A percentile compares a stretch with the other conserved stretches of the same genome.
Conservation (phyloP, 2,888 invertebrate genomes). For the Pediacus dermestoides region DNA sequence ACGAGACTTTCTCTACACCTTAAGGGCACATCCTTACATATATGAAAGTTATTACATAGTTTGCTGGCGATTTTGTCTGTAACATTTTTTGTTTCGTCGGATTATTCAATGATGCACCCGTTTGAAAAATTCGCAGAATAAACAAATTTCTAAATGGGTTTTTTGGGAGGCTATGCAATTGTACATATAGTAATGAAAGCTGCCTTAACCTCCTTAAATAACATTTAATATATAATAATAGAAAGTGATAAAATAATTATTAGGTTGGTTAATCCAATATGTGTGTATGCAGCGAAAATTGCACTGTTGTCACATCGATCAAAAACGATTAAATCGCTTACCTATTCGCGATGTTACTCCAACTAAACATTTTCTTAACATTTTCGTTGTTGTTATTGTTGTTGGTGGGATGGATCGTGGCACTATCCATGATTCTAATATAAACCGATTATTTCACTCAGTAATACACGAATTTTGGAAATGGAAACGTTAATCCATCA, state of each 20-base stretch:
- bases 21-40: constrained; percentile 5
- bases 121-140: not conserved
- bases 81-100: not conserved
- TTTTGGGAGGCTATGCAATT: no score
- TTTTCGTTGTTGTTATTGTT: not conserved
- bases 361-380: constrained; percentile 34
- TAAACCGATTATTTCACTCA: no score
- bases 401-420: not conserved
- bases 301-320: not conserved
- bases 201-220: no score
- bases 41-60: constrained; percentile 5
- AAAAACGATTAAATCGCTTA: no score
- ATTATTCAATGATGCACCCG: no score
- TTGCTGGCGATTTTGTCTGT: not conserved
- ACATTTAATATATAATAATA: not conserved
- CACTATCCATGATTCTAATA: not conserved
- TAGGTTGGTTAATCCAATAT: not conserved
- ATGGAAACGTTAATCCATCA: no score
- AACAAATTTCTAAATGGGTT: no score
- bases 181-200: no score
- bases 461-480: no score
- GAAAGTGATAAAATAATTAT: constrained; percentile 1
- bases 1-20: constrained; percentile 5
- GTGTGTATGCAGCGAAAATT: not conserved
- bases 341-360: constrained; percentile 37